phyloP scores from a whole-genome alignment of 2,113 vertebrate genomes.

The Pagrus major region DNA sequence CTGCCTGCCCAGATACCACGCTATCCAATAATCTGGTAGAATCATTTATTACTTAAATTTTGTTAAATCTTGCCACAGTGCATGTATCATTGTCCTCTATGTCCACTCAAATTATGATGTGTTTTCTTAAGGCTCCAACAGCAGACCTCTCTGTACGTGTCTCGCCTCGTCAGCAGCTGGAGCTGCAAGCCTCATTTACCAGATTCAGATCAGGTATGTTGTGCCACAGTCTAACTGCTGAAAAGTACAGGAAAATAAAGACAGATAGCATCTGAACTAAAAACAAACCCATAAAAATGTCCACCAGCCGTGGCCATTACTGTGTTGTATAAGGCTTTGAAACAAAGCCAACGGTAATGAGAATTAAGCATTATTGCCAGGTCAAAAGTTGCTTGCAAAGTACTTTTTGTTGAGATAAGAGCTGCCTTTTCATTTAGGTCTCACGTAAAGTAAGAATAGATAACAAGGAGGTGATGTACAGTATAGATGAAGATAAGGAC shows the following conservation, averaged over 20 bases:
- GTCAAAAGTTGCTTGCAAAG: constrained; percentile 60
- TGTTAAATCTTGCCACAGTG: not conserved
- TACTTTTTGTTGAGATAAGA: constrained; percentile 56
- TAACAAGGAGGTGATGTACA: constrained; percentile 31
- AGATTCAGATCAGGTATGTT: constrained; percentile 81
- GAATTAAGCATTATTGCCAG: constrained; percentile 51
- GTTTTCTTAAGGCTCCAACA: constrained; percentile 39
- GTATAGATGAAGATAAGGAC: constrained; percentile 25
- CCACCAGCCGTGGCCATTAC: constrained; percentile 64
- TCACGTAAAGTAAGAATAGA: constrained; percentile 45
- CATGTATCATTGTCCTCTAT: constrained; percentile 6
- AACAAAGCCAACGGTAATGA: constrained; percentile 54
- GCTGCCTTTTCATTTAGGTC: constrained; percentile 40
- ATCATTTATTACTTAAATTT: constrained; percentile 24
- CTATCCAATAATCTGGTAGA: constrained; percentile 9
- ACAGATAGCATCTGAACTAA: constrained; percentile 80
- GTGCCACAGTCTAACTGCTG: constrained; percentile 75
- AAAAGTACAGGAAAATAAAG: constrained; percentile 83
- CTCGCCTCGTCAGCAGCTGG: constrained; percentile 75
- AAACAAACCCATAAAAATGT: constrained; percentile 77
- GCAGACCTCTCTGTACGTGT: constrained; percentile 54
- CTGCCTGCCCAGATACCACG: not conserved
- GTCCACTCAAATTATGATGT: constrained; percentile 35
- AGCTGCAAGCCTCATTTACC: constrained; percentile 79
- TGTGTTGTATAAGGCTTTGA: constrained; percentile 63